Percentiles rank a stretch among this genome's conserved stretches.
phyloP scores from a whole-genome alignment of 2,113 vertebrate species.

The Terrapene triunguis region DNA sequence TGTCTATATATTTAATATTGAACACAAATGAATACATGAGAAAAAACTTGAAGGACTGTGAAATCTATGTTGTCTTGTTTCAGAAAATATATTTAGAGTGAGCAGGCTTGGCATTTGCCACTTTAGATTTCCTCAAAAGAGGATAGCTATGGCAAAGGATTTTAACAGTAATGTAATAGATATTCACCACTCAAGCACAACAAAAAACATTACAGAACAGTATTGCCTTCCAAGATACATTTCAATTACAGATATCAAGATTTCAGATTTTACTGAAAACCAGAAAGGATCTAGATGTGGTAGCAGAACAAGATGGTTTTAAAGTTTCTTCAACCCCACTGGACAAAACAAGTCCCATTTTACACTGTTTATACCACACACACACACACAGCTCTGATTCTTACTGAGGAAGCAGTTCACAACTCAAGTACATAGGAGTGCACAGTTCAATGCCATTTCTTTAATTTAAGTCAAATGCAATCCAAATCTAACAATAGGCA shows the following conservation, averaged over 20 bases:
- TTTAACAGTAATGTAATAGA: rapidly evolving
- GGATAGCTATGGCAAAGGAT: too few relatives aligned
- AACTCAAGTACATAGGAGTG: background rate
- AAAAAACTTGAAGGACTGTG: too few relatives aligned
- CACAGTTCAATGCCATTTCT: background rate
- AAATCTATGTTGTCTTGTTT: too few relatives aligned
- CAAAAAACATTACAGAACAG: background rate
- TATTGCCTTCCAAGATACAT: background rate
- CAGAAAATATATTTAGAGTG: too few relatives aligned
- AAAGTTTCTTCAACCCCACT: background rate
- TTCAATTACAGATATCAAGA: background rate
- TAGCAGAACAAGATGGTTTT: background rate
- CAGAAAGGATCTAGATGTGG: background rate
- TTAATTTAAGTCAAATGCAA: background rate
- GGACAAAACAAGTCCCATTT: constrained; percentile 29
- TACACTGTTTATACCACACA: constrained; percentile 69
- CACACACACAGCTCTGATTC: background rate
- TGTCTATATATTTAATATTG: too few relatives aligned
- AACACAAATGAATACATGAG: too few relatives aligned
- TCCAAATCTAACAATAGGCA: background rate
- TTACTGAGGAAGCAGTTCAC: background rate
- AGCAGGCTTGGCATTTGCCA: too few relatives aligned
- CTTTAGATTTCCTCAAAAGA: too few relatives aligned
- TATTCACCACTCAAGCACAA: rapidly evolving
- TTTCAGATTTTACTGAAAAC: background rate